Evolutionary conservation across 2,888 invertebrate species (phyloP).

Genomic region (Drosophila nigritarsus): DNA sequence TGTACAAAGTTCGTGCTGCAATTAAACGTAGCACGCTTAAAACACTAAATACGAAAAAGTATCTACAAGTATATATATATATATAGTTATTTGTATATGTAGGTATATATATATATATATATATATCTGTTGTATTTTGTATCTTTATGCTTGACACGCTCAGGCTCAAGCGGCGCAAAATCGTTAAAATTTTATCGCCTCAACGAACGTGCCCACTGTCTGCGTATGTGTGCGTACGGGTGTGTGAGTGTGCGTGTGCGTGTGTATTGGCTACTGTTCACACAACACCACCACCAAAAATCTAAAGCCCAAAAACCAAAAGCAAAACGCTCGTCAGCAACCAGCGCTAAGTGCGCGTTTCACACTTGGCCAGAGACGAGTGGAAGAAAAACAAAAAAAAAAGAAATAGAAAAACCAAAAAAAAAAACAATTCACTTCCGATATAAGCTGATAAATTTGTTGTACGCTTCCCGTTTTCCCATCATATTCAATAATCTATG

Average conservation of each 20-base stretch:
- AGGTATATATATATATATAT: constrained; percentile 8
- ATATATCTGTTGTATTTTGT: constrained; percentile 54
- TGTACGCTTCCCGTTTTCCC: constrained; percentile 28
- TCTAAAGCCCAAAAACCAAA: constrained; percentile 37
- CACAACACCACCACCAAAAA: constrained; percentile 49
- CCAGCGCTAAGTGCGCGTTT: constrained; percentile 56
- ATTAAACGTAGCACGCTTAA: constrained; percentile 71
- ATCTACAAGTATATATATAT: constrained; percentile 45
- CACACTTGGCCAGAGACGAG: constrained; percentile 48
- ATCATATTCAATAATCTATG: constrained; percentile 56
- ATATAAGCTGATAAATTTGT: constrained; percentile 32
- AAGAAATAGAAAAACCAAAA: background rate
- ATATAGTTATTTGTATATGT: constrained; percentile 32
- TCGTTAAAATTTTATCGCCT: constrained; percentile 81
- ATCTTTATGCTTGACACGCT: constrained; percentile 81
- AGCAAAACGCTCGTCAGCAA: constrained; percentile 44
- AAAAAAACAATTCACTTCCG: constrained; percentile 45
- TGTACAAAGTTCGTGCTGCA: constrained; percentile 80
- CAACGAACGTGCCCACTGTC: constrained; percentile 49
- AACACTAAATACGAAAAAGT: constrained; percentile 63
- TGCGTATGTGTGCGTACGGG: constrained; percentile 16
- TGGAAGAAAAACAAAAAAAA: background rate
- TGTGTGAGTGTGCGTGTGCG: constrained; percentile 24
- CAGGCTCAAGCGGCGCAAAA: constrained; percentile 75
- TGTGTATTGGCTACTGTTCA: constrained; percentile 51